These are phyloP conservation scores for Phymatocera aterrima DNA, from an alignment of 2,888 invertebrate species.

Conservation along the genomic window DNA sequence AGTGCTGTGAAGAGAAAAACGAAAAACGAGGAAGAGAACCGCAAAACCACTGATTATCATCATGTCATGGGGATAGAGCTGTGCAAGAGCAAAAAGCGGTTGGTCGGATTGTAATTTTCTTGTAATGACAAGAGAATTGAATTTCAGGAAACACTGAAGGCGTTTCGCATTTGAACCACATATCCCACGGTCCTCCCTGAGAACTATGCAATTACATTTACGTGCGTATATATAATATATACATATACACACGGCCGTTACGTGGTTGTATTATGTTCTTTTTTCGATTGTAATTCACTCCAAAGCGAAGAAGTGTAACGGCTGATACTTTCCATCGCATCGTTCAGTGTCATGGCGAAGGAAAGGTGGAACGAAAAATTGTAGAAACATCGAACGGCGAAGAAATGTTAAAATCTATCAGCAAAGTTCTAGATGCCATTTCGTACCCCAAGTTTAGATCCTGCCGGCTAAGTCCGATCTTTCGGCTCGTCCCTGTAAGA, in stretches of 20 bases:
- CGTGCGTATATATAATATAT: not conserved
- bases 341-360: not conserved
- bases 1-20: not conserved
- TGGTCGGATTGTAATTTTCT: not conserved
- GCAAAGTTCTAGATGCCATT: not conserved
- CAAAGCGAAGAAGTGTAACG: not conserved
- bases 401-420: not conserved
- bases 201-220: slow-evolving; percentile 22
- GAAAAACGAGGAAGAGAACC: not conserved
- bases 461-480: not conserved
- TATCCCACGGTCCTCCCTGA: slow-evolving; percentile 7
- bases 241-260: not conserved
- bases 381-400: not conserved
- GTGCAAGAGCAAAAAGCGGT: not conserved
- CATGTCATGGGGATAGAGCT: not conserved
- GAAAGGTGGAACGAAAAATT: not conserved
- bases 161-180: slow-evolving; percentile 14
- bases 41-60: slow-evolving; percentile 20
- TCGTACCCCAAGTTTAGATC: not conserved
- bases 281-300: not conserved
- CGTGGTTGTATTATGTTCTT: not conserved
- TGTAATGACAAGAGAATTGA: slow-evolving; percentile 24
- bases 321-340: not conserved
- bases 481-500: not conserved
- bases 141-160: slow-evolving; percentile 12